Evolutionary conservation across 2,888 invertebrate species (phyloP).

Genomic region (Acanthosoma haemorrhoidale): DNA sequence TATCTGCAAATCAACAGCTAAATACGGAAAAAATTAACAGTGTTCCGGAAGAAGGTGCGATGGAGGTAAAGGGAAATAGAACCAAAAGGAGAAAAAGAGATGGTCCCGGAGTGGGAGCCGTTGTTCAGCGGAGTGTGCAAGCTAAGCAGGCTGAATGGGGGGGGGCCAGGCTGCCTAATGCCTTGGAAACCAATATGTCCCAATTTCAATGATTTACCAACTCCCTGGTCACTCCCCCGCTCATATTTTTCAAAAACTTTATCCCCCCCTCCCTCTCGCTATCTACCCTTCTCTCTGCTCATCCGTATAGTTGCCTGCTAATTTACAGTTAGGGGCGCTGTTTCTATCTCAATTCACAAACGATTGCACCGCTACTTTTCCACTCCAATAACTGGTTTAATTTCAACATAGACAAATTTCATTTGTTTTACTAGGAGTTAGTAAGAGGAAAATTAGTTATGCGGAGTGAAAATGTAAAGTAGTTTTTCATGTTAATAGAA

Average conservation of each 20-base stretch:
- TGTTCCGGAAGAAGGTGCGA: too few species aligned
- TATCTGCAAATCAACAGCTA: too few species aligned
- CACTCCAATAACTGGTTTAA: too few species aligned
- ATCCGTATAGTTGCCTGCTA: background rate
- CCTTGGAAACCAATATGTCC: slow-evolving; percentile 23
- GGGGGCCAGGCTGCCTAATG: background rate
- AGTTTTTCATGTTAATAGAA: too few species aligned
- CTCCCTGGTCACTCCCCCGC: background rate
- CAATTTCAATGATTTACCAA: slow-evolving; percentile 17
- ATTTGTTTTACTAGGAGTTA: too few species aligned
- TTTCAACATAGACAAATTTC: too few species aligned
- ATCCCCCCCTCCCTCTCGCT: background rate
- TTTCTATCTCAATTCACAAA: too few species aligned
- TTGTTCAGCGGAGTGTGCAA: slow-evolving; percentile 8
- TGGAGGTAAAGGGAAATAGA: background rate
- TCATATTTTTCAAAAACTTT: slow-evolving; percentile 10
- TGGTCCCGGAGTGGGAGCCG: background rate
- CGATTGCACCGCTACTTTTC: too few species aligned
- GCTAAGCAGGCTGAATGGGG: background rate
- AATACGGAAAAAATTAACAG: too few species aligned
- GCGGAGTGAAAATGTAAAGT: too few species aligned
- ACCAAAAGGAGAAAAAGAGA: background rate
- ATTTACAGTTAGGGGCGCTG: too few species aligned
- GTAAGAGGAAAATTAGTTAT: too few species aligned
- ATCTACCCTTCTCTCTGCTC: background rate